Percentiles rank a stretch among this genome's conserved stretches.
Conservation (phyloP, 2,888 invertebrate genomes). For the Oxyscelio sp. region DNA sequence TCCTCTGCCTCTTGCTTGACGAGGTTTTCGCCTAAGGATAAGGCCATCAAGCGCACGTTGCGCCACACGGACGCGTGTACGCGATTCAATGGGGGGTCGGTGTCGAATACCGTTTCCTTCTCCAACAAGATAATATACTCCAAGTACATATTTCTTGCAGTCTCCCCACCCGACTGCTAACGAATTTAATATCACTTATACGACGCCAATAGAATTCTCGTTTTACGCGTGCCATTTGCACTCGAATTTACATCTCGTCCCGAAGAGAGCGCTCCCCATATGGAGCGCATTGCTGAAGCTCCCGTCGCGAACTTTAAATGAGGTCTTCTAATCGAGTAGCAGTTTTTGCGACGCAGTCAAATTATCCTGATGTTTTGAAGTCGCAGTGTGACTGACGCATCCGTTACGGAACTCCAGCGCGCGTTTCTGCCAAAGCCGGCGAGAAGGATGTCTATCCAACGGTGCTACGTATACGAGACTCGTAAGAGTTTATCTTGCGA, state of each 20-base stretch:
- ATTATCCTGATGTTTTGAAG: conserved; percentile 38
- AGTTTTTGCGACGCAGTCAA: conserved; percentile 51
- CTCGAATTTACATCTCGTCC: conserved; percentile 47
- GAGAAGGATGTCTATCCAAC: conserved; percentile 71
- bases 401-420: conserved; percentile 48
- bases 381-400: conserved; percentile 66
- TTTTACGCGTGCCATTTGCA: conserved; percentile 48
- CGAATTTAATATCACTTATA: conserved; percentile 72
- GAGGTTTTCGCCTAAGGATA: conserved; percentile 84
- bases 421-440: conserved; percentile 63
- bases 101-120: conserved; percentile 72
- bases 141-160: conserved; percentile 65
- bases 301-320: too few relatives aligned
- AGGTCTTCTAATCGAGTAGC: conserved; percentile 26
- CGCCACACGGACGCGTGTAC: conserved; percentile 77
- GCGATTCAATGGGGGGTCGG: conserved; percentile 66
- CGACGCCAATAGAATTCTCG: conserved; percentile 49
- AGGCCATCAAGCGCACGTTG: conserved; percentile 87
- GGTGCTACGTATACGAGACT: too few relatives aligned
- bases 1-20: conserved; percentile 72
- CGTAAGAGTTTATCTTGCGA: too few relatives aligned
- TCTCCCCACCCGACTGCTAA: conserved; percentile 41
- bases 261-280: too few relatives aligned
- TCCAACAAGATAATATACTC: conserved; percentile 67
- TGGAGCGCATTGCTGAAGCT: too few relatives aligned